These are phyloP conservation scores for Griposia aprilina DNA, from an alignment of 2,888 invertebrate genomes.

Conservation along the genomic window DNA sequence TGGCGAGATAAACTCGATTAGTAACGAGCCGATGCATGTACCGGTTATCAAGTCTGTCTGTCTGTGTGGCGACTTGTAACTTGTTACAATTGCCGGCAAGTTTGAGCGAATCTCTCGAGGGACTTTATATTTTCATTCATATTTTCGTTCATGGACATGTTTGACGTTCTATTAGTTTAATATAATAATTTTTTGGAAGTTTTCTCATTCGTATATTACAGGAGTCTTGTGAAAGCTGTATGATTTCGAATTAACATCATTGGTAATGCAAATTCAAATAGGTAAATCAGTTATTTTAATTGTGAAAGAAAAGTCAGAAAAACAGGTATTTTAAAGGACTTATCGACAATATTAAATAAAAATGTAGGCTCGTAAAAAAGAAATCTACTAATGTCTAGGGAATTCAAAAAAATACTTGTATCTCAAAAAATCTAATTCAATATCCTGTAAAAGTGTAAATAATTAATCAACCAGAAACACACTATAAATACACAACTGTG, in stretches of 20 bases:
- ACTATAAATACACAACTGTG: neutral
- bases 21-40: conserved; percentile 17
- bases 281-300: too few relatives aligned
- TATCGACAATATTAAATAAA: too few relatives aligned
- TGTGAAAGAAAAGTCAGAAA: too few relatives aligned
- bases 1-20: conserved; percentile 34
- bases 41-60: conserved; percentile 24
- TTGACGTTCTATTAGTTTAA: neutral
- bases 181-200: neutral
- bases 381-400: too few relatives aligned
- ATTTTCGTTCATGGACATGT: neutral
- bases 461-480: conserved; percentile 2
- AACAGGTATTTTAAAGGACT: too few relatives aligned
- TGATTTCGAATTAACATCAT: too few relatives aligned
- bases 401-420: too few relatives aligned
- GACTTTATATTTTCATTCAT: neutral
- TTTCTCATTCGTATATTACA: too few relatives aligned
- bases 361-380: too few relatives aligned
- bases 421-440: too few relatives aligned
- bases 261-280: too few relatives aligned
- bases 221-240: too few relatives aligned
- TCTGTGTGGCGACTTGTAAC: conserved; percentile 16
- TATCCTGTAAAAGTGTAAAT: neutral
- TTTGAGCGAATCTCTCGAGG: neutral
- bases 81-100: conserved; percentile 13